Conservation (phyloP, 1,140 invertebrate genomes). For the Ptiloglossa arizonensis region DNA sequence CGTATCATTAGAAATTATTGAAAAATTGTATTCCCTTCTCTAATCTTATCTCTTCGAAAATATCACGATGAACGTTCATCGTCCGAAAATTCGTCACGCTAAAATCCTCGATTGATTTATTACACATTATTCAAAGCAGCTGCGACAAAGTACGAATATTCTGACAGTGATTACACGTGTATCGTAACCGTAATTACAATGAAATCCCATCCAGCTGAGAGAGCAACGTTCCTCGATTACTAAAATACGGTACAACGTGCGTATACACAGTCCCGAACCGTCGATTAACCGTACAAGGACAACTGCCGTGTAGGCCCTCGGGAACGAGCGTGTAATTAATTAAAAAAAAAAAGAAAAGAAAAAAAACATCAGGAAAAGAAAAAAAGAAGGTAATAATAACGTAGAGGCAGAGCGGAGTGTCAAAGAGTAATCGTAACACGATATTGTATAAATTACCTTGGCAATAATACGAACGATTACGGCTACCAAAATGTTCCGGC, state of each 20-base stretch:
- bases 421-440: background rate
- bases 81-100: too few species aligned
- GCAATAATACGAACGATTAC: background rate
- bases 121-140: too few species aligned
- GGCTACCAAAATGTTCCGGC: too few species aligned
- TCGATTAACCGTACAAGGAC: background rate
- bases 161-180: constrained; percentile 24
- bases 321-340: background rate
- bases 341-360: background rate
- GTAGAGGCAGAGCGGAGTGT: background rate
- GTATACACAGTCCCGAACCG: background rate
- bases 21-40: too few species aligned
- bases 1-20: too few species aligned
- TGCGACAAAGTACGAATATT: too few species aligned
- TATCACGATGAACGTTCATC: too few species aligned
- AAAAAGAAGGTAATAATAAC: background rate
- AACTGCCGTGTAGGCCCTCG: too few species aligned
- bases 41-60: too few species aligned
- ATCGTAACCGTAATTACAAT: background rate
- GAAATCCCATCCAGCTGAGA: background rate
- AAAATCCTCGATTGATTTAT: too few species aligned
- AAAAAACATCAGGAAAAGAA: too few species aligned
- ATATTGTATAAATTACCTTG: background rate
- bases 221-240: background rate
- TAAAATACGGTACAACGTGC: background rate